A percentile compares a stretch with the other conserved stretches of the same genome.
phyloP scores from a whole-genome alignment of 2,888 invertebrate species.

The Serrognathus titanus region DNA sequence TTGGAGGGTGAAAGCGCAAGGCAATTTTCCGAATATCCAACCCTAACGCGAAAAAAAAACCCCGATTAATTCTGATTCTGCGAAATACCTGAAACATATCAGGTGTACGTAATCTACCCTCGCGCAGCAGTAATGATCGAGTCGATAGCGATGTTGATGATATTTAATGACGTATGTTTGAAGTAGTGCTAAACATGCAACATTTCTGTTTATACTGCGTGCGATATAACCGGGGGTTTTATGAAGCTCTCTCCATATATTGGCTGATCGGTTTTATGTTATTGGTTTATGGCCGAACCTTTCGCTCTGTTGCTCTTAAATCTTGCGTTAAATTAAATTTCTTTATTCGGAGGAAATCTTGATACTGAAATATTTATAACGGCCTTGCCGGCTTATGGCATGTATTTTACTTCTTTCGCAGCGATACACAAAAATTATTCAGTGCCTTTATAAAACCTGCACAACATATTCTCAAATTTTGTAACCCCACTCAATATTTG shows the following conservation, averaged over 20 bases:
- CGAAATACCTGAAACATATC: not conserved
- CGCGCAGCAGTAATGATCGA: not conserved
- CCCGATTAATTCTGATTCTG: not conserved
- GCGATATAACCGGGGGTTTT: slow-evolving; percentile 5
- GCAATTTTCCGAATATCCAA: no score
- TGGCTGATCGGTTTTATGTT: slow-evolving; percentile 17
- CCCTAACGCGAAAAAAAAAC: not conserved
- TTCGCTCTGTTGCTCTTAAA: not conserved
- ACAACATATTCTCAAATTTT: no score
- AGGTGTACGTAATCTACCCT: not conserved
- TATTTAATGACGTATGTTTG: slow-evolving; percentile 26
- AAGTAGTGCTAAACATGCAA: slow-evolving; percentile 28
- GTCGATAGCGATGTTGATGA: slow-evolving; percentile 20
- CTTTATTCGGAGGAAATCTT: not conserved
- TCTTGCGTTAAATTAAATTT: not conserved
- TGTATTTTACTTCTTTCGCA: no score
- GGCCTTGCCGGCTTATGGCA: no score
- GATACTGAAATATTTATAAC: not conserved
- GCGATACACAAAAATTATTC: no score
- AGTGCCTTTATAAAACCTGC: no score
- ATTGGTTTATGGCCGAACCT: slow-evolving; percentile 8
- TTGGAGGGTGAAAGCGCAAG: no score
- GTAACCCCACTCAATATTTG: no score
- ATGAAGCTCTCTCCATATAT: slow-evolving; percentile 19
- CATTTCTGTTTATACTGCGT: slow-evolving; percentile 23